Conservation (phyloP, 2,113 vertebrate species). For the Nothobranchius kuhntae region DNA sequence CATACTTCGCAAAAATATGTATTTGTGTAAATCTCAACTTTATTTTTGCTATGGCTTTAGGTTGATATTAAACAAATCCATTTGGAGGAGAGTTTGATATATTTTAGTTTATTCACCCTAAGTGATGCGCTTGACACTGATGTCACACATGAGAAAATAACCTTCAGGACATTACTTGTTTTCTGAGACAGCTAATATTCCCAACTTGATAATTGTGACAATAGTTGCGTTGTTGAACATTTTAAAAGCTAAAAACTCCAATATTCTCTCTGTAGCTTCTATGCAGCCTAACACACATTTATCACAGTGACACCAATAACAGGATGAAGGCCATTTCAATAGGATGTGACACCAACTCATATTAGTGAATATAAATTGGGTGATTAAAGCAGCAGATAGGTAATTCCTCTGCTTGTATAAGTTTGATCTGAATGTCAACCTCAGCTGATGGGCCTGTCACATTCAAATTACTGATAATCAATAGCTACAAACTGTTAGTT, state of each 20-base stretch:
- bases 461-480: conserved; percentile 56
- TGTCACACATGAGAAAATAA: too few species aligned
- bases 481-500: conserved; percentile 30
- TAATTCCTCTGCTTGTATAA: conserved; percentile 49
- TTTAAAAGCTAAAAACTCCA: not conserved
- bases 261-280: not conserved
- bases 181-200: not conserved
- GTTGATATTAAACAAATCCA: too few species aligned
- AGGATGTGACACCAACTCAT: conserved; percentile 2
- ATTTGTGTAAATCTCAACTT: too few species aligned
- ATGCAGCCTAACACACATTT: not conserved
- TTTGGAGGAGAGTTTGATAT: too few species aligned
- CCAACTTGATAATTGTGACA: not conserved
- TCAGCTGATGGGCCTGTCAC: conserved; percentile 30
- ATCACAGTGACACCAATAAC: conserved; percentile 8
- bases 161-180: not conserved
- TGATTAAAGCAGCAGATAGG: conserved; percentile 43
- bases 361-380: conserved; percentile 59
- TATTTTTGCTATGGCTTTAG: too few species aligned
- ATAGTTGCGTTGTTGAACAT: not conserved
- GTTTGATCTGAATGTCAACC: conserved; percentile 43
- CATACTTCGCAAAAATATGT: too few species aligned
- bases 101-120: too few species aligned
- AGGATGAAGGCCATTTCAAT: conserved; percentile 18
- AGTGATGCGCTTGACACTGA: too few species aligned